These are phyloP conservation scores for Lerema accius DNA, from an alignment of 1,140 invertebrate genomes.

Conservation along the genomic window DNA sequence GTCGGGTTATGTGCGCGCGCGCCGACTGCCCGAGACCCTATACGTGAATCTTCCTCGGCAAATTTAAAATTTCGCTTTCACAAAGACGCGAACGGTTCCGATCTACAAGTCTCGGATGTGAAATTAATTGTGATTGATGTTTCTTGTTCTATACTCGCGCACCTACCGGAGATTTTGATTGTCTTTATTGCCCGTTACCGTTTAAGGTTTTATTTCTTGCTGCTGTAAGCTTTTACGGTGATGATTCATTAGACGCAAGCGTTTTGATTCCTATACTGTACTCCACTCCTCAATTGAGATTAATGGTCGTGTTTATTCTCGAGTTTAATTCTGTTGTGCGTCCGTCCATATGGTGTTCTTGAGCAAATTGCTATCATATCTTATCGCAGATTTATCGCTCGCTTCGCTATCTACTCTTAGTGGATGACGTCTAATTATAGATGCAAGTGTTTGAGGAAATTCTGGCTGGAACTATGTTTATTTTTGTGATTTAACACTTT, in stretches of 20 bases:
- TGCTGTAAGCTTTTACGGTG: conserved; percentile 27
- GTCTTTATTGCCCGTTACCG: background rate
- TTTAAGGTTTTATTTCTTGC: conserved; percentile 22
- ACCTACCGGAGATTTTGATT: conserved; percentile 1
- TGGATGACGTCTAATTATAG: conserved; percentile 20
- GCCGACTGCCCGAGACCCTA: conserved; percentile 35
- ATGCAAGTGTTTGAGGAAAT: conserved; percentile 14
- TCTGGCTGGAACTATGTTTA: background rate
- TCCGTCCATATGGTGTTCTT: conserved; percentile 16
- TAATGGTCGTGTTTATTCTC: conserved; percentile 36
- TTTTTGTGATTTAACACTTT: background rate
- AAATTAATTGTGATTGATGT: background rate
- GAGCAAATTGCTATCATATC: conserved; percentile 31
- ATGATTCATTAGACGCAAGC: conserved; percentile 29
- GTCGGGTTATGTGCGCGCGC: conserved; percentile 54
- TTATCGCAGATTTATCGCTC: conserved; percentile 43
- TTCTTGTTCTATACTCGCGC: background rate
- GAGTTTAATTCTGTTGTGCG: conserved; percentile 26
- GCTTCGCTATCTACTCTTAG: conserved; percentile 26
- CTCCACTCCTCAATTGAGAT: conserved; percentile 40
- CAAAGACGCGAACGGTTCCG: conserved; percentile 34
- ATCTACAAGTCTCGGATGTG: background rate
- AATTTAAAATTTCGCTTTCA: conserved; percentile 54
- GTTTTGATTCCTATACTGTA: conserved; percentile 32
- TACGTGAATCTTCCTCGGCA: conserved; percentile 18